Percentiles rank a stretch among this genome's conserved stretches.
phyloP scores from a whole-genome alignment of 2,113 vertebrate genomes.

The Thermophis baileyi region DNA sequence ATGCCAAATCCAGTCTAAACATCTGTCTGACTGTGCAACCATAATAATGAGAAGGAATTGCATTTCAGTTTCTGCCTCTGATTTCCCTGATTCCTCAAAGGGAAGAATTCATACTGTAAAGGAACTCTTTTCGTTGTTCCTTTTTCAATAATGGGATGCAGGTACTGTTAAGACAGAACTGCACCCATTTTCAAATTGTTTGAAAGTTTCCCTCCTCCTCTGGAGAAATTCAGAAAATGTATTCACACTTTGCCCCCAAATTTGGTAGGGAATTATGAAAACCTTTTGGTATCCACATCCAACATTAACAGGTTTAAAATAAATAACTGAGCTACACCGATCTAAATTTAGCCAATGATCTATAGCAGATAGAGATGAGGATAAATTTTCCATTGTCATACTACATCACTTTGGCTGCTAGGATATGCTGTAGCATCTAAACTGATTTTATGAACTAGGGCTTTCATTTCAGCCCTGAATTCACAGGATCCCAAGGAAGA shows the following conservation, averaged over 20 bases:
- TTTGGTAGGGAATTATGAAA: not conserved
- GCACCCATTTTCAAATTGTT: not conserved
- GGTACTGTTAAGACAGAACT: not conserved
- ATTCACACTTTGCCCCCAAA: not conserved
- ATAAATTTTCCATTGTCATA: not conserved
- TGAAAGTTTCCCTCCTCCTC: not conserved
- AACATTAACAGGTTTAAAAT: not conserved
- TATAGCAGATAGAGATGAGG: not conserved
- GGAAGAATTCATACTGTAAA: not conserved
- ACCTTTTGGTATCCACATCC: not conserved
- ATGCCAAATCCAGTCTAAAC: not conserved
- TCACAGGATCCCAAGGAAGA: not conserved
- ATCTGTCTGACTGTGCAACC: not conserved
- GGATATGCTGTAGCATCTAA: not conserved
- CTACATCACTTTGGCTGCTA: not conserved
- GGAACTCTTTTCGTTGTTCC: not conserved
- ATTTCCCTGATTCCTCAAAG: not conserved
- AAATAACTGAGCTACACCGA: not conserved
- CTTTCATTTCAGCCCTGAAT: not conserved
- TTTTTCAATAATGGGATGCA: not conserved
- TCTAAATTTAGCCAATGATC: not conserved
- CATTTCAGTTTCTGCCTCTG: conserved; percentile 51
- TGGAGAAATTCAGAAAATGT: not conserved
- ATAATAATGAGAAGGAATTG: conserved; percentile 35
- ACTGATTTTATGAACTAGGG: not conserved